Percentiles rank a stretch among this genome's conserved stretches.
These are phyloP conservation scores for Mobula hypostoma DNA, from an alignment of 2,113 vertebrate species.

Conservation along the genomic window DNA sequence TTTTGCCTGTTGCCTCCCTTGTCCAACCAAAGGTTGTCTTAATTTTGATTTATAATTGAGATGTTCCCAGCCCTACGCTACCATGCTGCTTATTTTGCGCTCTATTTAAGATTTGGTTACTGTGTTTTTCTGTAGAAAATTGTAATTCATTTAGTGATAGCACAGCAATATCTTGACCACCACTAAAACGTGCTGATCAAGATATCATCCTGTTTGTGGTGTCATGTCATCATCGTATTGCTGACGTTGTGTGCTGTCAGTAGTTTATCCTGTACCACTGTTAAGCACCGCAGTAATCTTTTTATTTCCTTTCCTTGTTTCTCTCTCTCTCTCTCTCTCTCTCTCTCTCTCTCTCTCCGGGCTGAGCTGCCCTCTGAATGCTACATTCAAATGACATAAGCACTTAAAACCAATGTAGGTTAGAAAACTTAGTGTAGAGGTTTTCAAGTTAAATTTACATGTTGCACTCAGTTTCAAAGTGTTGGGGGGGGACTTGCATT, in stretches of 20 bases:
- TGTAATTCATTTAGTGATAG: background rate
- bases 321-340: too few relatives aligned
- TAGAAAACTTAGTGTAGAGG: slow-evolving; percentile 30
- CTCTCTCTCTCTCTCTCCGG: too few relatives aligned
- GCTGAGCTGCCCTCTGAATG: slow-evolving; percentile 19
- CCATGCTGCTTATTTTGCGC: slow-evolving; percentile 5
- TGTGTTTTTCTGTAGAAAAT: background rate
- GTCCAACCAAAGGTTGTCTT: slow-evolving; percentile 11
- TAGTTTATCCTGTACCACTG: background rate
- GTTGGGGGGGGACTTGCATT: background rate
- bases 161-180: background rate
- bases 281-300: slow-evolving; percentile 4
- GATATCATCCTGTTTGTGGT: background rate
- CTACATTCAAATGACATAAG: slow-evolving; percentile 36
- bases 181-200: background rate
- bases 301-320: background rate
- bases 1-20: background rate
- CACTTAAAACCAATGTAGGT: slow-evolving; percentile 27
- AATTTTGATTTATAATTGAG: slow-evolving; percentile 4
- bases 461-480: slow-evolving; percentile 36
- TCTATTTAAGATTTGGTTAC: slow-evolving; percentile 10
- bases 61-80: slow-evolving; percentile 21
- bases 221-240: background rate
- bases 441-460: slow-evolving; percentile 30
- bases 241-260: slow-evolving; percentile 6